These are phyloP conservation scores for Heptranchias perlo DNA, from an alignment of 2,113 vertebrate species.

Conservation along the genomic window DNA sequence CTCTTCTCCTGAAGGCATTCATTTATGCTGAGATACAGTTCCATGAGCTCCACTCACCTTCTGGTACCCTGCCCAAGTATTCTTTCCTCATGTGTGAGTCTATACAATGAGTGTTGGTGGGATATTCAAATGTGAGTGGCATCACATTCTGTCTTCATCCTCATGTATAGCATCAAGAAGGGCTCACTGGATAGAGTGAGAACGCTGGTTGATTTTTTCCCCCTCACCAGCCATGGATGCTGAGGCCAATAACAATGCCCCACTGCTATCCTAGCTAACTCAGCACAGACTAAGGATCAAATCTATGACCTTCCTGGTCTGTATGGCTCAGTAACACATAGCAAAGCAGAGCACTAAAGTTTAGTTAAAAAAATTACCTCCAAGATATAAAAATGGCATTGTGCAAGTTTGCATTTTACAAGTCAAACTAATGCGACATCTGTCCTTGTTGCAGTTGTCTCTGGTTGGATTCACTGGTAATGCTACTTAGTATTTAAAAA, in stretches of 20 bases:
- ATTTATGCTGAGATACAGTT: background rate
- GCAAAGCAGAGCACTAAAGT: too few species aligned
- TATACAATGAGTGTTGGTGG: background rate
- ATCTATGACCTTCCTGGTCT: too few species aligned
- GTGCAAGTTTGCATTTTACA: too few species aligned
- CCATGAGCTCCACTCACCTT: background rate
- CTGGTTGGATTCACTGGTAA: background rate
- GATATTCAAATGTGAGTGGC: background rate
- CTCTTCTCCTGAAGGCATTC: background rate
- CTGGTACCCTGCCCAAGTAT: background rate
- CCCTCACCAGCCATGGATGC: background rate
- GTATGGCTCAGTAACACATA: too few species aligned
- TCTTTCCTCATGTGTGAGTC: background rate
- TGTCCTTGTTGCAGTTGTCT: background rate
- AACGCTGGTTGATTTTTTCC: background rate
- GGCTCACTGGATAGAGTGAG: background rate
- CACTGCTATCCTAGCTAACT: background rate
- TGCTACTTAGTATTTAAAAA: background rate
- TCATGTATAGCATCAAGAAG: background rate
- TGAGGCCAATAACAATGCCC: background rate
- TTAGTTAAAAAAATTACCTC: constrained; percentile 3
- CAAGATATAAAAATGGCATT: background rate
- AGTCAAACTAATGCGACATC: background rate
- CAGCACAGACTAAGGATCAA: background rate
- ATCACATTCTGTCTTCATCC: background rate